A percentile compares a stretch with the other conserved stretches of the same genome.
Conservation (phyloP, 2,113 vertebrate genomes). For the Myotis yumanensis region DNA sequence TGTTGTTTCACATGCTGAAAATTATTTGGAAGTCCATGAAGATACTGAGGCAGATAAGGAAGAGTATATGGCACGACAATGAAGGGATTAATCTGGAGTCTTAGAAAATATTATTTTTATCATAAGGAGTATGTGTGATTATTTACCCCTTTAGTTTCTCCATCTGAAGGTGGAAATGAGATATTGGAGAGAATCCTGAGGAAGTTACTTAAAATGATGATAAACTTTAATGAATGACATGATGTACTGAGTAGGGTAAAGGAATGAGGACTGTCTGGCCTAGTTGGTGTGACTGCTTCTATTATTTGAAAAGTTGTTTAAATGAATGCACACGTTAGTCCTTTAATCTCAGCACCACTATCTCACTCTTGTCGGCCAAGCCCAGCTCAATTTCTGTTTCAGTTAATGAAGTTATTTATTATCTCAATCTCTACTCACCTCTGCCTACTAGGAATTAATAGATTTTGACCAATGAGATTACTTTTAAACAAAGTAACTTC, state of each 20-base stretch:
- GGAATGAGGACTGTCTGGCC: background rate
- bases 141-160: background rate
- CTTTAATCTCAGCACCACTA: background rate
- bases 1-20: conserved; percentile 26
- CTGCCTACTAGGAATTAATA: background rate
- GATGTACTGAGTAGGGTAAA: background rate
- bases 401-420: background rate
- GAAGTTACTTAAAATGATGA: background rate
- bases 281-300: background rate
- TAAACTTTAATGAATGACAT: background rate
- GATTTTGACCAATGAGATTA: background rate
- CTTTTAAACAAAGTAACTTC: conserved; percentile 29
- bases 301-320: background rate
- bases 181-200: background rate
- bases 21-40: background rate
- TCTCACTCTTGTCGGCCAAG: background rate
- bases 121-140: background rate
- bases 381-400: background rate
- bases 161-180: background rate
- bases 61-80: background rate
- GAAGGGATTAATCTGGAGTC: background rate
- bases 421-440: background rate
- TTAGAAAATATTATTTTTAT: background rate
- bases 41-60: background rate
- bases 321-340: background rate